phyloP scores from a whole-genome alignment of 2,888 invertebrate species.

The Drosophila mimetica region DNA sequence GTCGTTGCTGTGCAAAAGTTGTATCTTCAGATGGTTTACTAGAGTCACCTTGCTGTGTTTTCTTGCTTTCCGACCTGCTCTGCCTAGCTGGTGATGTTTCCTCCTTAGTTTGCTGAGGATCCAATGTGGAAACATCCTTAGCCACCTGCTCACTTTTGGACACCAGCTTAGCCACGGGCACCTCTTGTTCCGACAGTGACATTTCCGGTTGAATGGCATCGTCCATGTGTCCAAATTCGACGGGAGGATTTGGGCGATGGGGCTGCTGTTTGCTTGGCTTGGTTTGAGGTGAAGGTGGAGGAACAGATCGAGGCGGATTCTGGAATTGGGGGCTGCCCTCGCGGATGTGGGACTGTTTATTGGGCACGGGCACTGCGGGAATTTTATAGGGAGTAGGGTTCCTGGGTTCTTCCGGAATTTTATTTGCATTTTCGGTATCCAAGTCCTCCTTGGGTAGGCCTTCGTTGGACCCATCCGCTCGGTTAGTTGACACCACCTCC shows the following conservation, averaged over 20 bases:
- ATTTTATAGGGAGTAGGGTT: conserved; percentile 4
- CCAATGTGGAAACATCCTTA: neutral
- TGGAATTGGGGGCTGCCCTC: conserved; percentile 22
- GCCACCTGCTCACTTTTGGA: neutral
- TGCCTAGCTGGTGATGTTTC: neutral
- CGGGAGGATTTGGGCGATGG: neutral
- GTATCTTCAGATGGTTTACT: neutral
- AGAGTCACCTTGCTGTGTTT: neutral
- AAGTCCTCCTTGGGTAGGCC: neutral
- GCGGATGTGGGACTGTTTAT: neutral
- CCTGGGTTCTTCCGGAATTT: neutral
- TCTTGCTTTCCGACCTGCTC: neutral
- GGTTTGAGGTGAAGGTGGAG: conserved; percentile 14
- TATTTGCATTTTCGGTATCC: neutral
- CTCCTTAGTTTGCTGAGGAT: neutral
- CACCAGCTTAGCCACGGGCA: neutral
- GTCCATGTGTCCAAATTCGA: neutral
- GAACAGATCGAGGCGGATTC: conserved; percentile 7
- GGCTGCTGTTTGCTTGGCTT: conserved; percentile 7
- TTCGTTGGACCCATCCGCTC: neutral
- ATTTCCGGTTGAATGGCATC: neutral
- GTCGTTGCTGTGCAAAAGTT: neutral
- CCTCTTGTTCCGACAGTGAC: neutral
- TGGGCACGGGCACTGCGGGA: neutral
- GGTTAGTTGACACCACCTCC: neutral